Conservation (phyloP, 2,113 vertebrate genomes). For the Caracal caracal region DNA sequence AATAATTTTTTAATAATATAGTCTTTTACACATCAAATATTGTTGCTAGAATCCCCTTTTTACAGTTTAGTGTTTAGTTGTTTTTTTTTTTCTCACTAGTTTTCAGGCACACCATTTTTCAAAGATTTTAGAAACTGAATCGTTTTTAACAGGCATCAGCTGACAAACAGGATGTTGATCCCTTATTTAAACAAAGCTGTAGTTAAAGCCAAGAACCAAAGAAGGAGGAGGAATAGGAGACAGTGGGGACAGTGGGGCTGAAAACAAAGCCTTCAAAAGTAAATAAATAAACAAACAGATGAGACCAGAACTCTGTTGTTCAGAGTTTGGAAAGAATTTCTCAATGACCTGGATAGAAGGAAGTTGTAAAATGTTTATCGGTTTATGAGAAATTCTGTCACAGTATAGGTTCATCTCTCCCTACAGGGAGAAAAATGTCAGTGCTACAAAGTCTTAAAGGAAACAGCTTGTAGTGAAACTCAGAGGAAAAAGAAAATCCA, state of each 20-base stretch:
- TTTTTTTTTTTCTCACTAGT: constrained; percentile 89
- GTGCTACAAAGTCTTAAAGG: neutral
- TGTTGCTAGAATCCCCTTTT: constrained; percentile 85
- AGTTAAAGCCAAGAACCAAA: constrained; percentile 60
- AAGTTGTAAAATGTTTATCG: neutral
- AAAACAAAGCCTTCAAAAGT: constrained; percentile 5
- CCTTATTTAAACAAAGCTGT: constrained; percentile 56
- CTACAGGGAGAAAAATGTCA: constrained; percentile 39
- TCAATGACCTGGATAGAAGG: constrained; percentile 6
- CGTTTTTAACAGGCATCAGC: constrained; percentile 85
- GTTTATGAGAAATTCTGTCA: constrained; percentile 68
- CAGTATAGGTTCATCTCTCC: constrained; percentile 61
- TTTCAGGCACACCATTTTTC: constrained; percentile 96
- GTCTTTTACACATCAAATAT: constrained; percentile 90
- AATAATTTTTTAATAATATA: constrained; percentile 97
- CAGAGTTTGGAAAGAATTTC: constrained; percentile 70
- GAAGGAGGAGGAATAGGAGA: neutral
- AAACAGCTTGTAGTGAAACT: neutral
- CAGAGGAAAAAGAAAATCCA: neutral
- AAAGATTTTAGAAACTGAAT: constrained; percentile 87
- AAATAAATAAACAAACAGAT: neutral
- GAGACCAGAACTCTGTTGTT: neutral
- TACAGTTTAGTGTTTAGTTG: constrained; percentile 87
- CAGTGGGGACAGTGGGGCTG: constrained; percentile 56
- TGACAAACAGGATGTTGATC: constrained; percentile 64